These are phyloP conservation scores for Enteromius fasciolatus DNA, from an alignment of 2,797 vertebrate species.

Conservation along the genomic window DNA sequence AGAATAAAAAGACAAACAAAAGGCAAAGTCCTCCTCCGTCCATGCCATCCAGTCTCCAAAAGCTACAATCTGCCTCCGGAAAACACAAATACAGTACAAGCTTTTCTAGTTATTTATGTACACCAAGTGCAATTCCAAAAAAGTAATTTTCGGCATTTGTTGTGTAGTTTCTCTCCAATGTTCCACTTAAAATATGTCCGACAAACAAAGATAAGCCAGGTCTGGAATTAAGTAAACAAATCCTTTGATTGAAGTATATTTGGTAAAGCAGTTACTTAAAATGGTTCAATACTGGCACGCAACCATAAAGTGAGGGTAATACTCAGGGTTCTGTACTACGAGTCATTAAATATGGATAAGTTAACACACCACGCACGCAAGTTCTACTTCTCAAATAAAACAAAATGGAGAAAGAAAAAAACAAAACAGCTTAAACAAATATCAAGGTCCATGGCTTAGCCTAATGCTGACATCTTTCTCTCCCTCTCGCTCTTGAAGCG, in stretches of 20 bases:
- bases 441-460: constrained; percentile 83
- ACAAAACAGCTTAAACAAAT: constrained; percentile 59
- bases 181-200: constrained; percentile 71
- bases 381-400: constrained; percentile 73
- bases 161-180: constrained; percentile 65
- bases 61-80: constrained; percentile 51
- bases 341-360: constrained; percentile 72
- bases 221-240: constrained; percentile 81
- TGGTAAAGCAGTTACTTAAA: constrained; percentile 77
- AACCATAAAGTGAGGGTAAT: constrained; percentile 79
- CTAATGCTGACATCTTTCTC: constrained; percentile 77
- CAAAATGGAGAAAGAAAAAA: constrained; percentile 40
- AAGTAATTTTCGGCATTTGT: constrained; percentile 68
- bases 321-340: constrained; percentile 74
- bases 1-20: constrained; percentile 26
- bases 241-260: constrained; percentile 76
- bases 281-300: constrained; percentile 82
- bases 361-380: constrained; percentile 69
- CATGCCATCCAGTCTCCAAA: constrained; percentile 24
- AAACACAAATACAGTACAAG: constrained; percentile 60
- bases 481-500: constrained; percentile 66
- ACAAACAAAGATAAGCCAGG: constrained; percentile 69
- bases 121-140: constrained; percentile 82
- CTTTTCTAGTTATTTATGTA: constrained; percentile 56
- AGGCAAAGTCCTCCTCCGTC: constrained; percentile 2